Evolutionary conservation across 2,797 vertebrate genomes (phyloP), one percentile per base, ranked within the genome.

Genomic region (Notoglanidium macrostoma): DNA sequence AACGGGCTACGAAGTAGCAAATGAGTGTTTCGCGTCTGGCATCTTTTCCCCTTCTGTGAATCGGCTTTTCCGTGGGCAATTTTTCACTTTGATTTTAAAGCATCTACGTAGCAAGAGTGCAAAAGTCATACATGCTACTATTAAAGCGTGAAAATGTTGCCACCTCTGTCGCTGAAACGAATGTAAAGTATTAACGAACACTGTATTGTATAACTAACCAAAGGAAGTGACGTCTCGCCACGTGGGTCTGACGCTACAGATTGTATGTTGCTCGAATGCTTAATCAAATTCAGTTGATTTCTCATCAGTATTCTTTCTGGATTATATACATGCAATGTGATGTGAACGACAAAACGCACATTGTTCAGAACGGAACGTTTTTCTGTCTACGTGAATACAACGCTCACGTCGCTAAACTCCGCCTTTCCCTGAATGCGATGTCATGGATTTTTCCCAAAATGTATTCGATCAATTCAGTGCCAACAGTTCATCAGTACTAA

Each of bases 161-260:
- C 21, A 46, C 79, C 57, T 81, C 57, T 80, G 78, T 44, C 29
- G 5, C 11, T 61, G 57, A 63, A 81, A 46, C 1, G 7, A 81
- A 10, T 40, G 6, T 11, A 32, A 14, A 35, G 68, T 87, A 61
- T 73, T 51, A 74, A 51, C 5, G 19, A 81, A 19, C 49, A 57
- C 49, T 44, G 49, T 63, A 57, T 68, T 86, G 79, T 87, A 40
- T 76, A 44, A 63, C 44, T 65, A 54, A 77, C 70, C 70, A 44
- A 87, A 83, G 67, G n/a, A 46, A 19, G 17, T 21, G 72, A 23
- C 9, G 23, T 70, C 49, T 74, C 32, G 5, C 19, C 54, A 5
- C 51, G 17, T 23, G 32, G 5, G 26, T 2, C 55, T 80, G 11
- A 40, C 11, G 23, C 11, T 1, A 78, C 29, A 19, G 78, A 59